A percentile compares a stretch with the other conserved stretches of the same genome.
Evolutionary conservation across 2,797 vertebrate genomes (phyloP).

Genomic region (Hydrocynus forskahlii): DNA sequence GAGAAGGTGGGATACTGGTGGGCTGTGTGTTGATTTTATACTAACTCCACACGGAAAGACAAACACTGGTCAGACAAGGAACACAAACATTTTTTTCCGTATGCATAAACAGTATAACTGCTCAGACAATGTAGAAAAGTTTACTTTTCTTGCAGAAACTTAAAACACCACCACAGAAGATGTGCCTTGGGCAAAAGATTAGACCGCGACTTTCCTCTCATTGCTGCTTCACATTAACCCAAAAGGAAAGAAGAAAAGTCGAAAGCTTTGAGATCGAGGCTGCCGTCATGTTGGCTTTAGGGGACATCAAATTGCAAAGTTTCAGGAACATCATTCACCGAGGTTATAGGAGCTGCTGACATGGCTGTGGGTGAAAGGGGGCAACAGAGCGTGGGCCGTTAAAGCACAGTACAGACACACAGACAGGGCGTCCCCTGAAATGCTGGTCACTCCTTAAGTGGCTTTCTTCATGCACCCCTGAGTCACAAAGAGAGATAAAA

Average conservation of each 20-base stretch:
- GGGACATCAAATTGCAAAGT: slow-evolving; percentile 35
- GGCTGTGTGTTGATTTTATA: slow-evolving; percentile 36
- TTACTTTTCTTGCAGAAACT: slow-evolving; percentile 72
- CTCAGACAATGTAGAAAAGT: slow-evolving; percentile 53
- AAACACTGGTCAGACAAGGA: slow-evolving; percentile 51
- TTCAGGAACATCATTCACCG: slow-evolving; percentile 25
- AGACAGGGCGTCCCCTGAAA: slow-evolving; percentile 34
- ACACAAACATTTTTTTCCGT: slow-evolving; percentile 64
- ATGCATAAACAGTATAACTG: slow-evolving; percentile 61
- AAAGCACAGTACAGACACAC: slow-evolving; percentile 38
- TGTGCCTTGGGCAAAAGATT: slow-evolving; percentile 56
- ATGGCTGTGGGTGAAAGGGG: slow-evolving; percentile 21
- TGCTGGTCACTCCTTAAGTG: slow-evolving; percentile 48
- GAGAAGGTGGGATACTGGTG: slow-evolving; percentile 28
- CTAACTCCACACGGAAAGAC: slow-evolving; percentile 60
- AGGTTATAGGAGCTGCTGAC: slow-evolving; percentile 37
- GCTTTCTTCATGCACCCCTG: slow-evolving; percentile 51
- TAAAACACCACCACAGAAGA: slow-evolving; percentile 72
- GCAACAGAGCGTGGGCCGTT: slow-evolving; percentile 40
- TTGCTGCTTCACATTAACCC: slow-evolving; percentile 37
- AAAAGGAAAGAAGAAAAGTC: slow-evolving; percentile 41
- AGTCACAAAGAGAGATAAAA: slow-evolving; percentile 55
- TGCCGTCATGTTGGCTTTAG: slow-evolving; percentile 32
- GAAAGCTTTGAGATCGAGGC: slow-evolving; percentile 28
- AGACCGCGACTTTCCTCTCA: slow-evolving; percentile 62